A percentile compares a stretch with the other conserved stretches of the same genome.
Evolutionary conservation across 2,797 vertebrate species (phyloP).

Genomic region (Pyrrhura leucotis): DNA sequence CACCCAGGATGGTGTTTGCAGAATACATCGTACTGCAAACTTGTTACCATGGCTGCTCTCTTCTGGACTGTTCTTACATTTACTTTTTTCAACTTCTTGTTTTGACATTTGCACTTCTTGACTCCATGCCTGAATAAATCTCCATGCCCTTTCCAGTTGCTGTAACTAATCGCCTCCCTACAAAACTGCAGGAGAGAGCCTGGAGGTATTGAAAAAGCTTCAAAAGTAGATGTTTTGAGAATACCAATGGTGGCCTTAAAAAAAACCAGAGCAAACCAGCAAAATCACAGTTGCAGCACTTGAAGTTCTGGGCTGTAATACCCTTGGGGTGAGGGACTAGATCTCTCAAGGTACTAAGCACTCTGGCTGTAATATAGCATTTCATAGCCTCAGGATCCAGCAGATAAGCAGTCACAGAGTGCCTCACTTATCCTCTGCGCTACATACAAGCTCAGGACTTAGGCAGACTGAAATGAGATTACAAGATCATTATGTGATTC

Average conservation of each 20-base stretch:
- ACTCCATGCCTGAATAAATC: slow-evolving; percentile 47
- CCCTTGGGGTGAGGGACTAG: neutral
- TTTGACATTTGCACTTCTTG: slow-evolving; percentile 68
- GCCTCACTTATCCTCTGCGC: neutral
- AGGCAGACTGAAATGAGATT: neutral
- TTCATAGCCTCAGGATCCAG: neutral
- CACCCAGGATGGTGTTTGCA: neutral
- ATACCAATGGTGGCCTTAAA: neutral
- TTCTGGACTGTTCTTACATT: neutral
- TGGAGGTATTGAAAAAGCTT: neutral
- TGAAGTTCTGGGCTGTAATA: neutral
- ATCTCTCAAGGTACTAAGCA: neutral
- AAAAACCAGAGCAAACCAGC: neutral
- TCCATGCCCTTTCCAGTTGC: slow-evolving; percentile 56
- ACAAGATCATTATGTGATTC: neutral
- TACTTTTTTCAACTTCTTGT: slow-evolving; percentile 25
- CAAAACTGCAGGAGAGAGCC: neutral
- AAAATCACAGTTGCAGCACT: neutral
- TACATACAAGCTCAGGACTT: neutral
- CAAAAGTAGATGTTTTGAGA: neutral
- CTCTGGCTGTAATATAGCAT: neutral
- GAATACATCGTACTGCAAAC: neutral
- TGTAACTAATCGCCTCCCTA: slow-evolving; percentile 10
- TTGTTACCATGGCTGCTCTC: neutral
- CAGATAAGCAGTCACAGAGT: neutral